Conservation (phyloP, 2,888 invertebrate genomes). For the Pyrocoelia pectoralis region DNA sequence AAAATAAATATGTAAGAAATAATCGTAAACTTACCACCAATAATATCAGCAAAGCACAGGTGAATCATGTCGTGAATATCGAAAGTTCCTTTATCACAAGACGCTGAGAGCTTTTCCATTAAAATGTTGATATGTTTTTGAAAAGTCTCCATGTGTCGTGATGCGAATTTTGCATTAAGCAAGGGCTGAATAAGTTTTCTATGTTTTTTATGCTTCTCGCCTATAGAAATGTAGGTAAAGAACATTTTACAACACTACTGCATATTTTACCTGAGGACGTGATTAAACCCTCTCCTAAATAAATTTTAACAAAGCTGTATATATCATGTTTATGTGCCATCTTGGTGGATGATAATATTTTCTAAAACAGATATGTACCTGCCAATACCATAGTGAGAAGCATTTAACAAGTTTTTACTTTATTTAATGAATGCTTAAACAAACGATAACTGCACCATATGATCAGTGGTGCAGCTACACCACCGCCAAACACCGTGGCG, state of each 20-base stretch:
- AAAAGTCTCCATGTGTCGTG: slow-evolving; percentile 12
- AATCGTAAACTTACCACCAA: slow-evolving; percentile 24
- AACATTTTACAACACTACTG: too few relatives aligned
- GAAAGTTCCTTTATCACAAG: slow-evolving; percentile 18
- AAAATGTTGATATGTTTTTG: slow-evolving; percentile 21
- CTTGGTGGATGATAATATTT: slow-evolving; percentile 25
- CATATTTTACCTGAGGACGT: slow-evolving; percentile 19
- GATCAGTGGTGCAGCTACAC: too few relatives aligned
- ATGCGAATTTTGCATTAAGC: slow-evolving; percentile 21
- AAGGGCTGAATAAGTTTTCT: slow-evolving; percentile 25
- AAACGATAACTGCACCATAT: too few relatives aligned
- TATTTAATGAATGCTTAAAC: too few relatives aligned
- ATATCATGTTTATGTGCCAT: slow-evolving; percentile 23
- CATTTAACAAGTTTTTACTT: too few relatives aligned
- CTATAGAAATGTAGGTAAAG: slow-evolving; percentile 13
- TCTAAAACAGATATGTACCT: slow-evolving; percentile 16
- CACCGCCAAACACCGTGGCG: too few relatives aligned
- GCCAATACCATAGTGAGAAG: too few relatives aligned
- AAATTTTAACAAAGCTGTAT: slow-evolving; percentile 18
- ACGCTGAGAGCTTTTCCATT: slow-evolving; percentile 5
- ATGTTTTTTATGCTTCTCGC: slow-evolving; percentile 25
- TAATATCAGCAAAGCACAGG: slow-evolving; percentile 22
- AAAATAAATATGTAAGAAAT: neutral
- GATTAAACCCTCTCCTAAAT: slow-evolving; percentile 28
- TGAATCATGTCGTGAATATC: slow-evolving; percentile 21